phyloP scores from a whole-genome alignment of 2,797 vertebrate species.

The Remorina albescens region DNA sequence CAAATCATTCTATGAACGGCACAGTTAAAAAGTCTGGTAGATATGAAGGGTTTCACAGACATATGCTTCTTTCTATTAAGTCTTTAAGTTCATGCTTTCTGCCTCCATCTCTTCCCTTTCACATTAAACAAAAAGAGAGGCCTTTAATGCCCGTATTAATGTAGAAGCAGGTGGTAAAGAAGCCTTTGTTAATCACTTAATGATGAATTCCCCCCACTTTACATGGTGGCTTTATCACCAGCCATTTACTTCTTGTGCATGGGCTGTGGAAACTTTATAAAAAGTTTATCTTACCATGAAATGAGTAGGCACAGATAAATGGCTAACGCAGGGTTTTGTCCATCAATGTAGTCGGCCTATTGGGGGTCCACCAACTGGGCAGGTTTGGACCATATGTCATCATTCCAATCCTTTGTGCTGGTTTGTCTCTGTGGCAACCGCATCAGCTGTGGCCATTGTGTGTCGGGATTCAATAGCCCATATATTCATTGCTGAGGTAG shows the following conservation, averaged over 20 bases:
- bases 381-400: constrained; percentile 95
- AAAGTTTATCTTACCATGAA: constrained; percentile 90
- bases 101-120: constrained; percentile 61
- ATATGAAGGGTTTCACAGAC: constrained; percentile 15
- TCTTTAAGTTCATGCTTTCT: constrained; percentile 63
- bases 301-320: constrained; percentile 87
- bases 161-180: constrained; percentile 88
- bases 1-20: not conserved
- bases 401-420: constrained; percentile 88
- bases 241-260: constrained; percentile 81
- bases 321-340: constrained; percentile 86
- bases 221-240: constrained; percentile 85
- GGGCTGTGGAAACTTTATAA: constrained; percentile 82
- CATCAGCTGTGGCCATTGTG: constrained; percentile 91
- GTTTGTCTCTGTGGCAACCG: constrained; percentile 91
- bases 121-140: constrained; percentile 74
- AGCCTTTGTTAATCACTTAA: constrained; percentile 89
- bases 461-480: constrained; percentile 86
- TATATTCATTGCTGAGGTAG: constrained; percentile 91
- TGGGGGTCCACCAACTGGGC: constrained; percentile 87
- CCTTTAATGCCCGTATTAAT: constrained; percentile 84
- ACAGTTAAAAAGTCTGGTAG: not conserved
- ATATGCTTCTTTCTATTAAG: constrained; percentile 50
- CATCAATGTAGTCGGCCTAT: constrained; percentile 83
- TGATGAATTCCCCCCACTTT: constrained; percentile 87